These are phyloP conservation scores for Anoplophora glabripennis DNA, from an alignment of 1,140 invertebrate species.

Conservation along the genomic window DNA sequence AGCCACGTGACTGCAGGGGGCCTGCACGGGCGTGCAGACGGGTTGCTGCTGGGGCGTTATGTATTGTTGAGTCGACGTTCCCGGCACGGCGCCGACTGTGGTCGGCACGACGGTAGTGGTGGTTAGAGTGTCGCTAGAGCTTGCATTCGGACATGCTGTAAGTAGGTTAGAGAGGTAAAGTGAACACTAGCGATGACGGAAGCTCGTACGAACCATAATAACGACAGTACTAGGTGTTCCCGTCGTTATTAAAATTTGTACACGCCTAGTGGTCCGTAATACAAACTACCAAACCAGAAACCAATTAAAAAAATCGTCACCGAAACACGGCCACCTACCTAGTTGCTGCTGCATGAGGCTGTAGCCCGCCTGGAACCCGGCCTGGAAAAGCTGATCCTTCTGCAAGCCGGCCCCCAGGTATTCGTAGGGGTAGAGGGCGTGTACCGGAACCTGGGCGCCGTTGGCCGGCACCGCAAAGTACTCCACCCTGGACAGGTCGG, in stretches of 20 bases:
- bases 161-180: constrained; percentile 16
- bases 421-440: constrained; percentile 45
- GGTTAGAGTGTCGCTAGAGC: constrained; percentile 32
- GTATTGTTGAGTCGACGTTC: constrained; percentile 32
- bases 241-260: too few species aligned
- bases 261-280: too few species aligned
- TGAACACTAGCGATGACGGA: neutral
- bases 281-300: neutral
- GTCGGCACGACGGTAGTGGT: constrained; percentile 30
- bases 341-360: constrained; percentile 45
- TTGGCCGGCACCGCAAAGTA: constrained; percentile 55
- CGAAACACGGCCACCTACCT: constrained; percentile 29
- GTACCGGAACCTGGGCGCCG: constrained; percentile 43
- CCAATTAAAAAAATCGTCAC: neutral
- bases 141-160: constrained; percentile 35
- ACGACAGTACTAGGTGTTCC: neutral
- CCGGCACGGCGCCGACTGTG: constrained; percentile 25
- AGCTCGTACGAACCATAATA: neutral
- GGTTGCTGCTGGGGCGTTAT: constrained; percentile 18
- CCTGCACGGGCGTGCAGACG: constrained; percentile 22
- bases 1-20: constrained; percentile 29
- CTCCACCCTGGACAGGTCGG: constrained; percentile 46
- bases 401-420: constrained; percentile 41
- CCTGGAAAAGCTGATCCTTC: constrained; percentile 45
- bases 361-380: constrained; percentile 51